Evolutionary conservation across 1,140 invertebrate species (phyloP), one percentile per base, ranked within the genome.

Genomic region (Nephotettix cincticeps): DNA sequence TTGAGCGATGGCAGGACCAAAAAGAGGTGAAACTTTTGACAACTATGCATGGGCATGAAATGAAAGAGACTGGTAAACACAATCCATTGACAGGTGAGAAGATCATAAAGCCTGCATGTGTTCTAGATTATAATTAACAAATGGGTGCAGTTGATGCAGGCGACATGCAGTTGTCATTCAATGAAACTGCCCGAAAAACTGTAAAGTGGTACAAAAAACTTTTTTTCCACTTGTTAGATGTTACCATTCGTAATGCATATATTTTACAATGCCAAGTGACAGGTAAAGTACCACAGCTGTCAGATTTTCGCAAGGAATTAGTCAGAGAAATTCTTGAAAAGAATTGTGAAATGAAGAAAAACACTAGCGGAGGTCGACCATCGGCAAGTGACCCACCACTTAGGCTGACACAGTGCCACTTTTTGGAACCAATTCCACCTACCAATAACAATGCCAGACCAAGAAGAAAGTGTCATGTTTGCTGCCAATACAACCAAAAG

Each of bases 181-280:
- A 79, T 64, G 51, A 74, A 28, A 75, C 73, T 47, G 72, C 78
- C 64, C 72, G 78, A 36, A 81, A 79, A 77, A 70, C 75, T 17
- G 56, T 75, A n/a, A 81, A 80, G 71, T 80, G 80, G 80, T 76
- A 80, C 73, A 79, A 80, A 74, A 81, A 80, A 64, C 73, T 72
- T 56, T 76, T 77, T 67, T 78, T 78, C 28, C 74, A 78, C 72
- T 61, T 78, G 47, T 0, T 78, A 11, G 76, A 78, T 61, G 58
- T 63, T 2, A 14, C 58, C 6, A 29, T 63, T 23, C 21, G 23
- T n/a, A 43, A 67, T 67, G 3, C 40, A 13, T 21, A 14, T 4
- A 17, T 43, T 19, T 45, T 67, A 25, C 14, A 43, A 9, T 40
- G 2, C 9, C 40, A 14, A 3, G 43, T 25, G 28, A 25, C 58